phyloP scores from a whole-genome alignment of 2,113 vertebrate species.

The Excalfactoria chinensis region DNA sequence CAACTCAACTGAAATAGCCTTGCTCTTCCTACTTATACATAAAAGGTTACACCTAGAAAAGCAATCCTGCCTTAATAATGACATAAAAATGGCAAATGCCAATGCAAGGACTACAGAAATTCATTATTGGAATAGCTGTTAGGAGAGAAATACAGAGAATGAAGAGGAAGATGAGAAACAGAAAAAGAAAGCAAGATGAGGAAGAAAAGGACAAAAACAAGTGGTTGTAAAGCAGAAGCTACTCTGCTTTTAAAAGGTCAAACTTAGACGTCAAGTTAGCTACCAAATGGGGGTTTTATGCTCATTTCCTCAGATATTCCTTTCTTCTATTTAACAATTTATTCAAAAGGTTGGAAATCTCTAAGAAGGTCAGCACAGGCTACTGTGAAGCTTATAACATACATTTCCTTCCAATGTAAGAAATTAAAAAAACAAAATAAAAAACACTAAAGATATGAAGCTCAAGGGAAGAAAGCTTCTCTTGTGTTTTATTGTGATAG shows the following conservation, averaged over 20 bases:
- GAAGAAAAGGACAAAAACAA: background rate
- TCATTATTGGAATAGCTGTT: background rate
- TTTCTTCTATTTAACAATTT: background rate
- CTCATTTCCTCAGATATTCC: background rate
- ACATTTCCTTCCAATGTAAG: background rate
- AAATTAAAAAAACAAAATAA: background rate
- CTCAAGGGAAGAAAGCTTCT: background rate
- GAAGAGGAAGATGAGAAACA: background rate
- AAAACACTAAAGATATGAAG: background rate
- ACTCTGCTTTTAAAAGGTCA: background rate
- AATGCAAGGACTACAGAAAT: background rate
- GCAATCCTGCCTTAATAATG: background rate
- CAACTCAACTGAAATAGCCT: background rate
- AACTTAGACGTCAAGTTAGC: background rate
- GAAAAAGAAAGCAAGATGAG: background rate
- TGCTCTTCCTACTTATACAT: background rate
- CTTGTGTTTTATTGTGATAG: background rate
- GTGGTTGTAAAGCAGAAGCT: background rate
- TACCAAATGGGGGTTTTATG: background rate
- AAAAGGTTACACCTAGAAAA: background rate
- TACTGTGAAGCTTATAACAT: background rate
- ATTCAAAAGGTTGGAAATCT: background rate
- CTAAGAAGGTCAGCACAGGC: background rate
- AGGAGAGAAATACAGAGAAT: background rate
- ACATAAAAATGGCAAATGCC: background rate